Base-by-base conservation (phyloP, 2,113 vertebrate species). In the Oxyruncus cristatus region DNA sequence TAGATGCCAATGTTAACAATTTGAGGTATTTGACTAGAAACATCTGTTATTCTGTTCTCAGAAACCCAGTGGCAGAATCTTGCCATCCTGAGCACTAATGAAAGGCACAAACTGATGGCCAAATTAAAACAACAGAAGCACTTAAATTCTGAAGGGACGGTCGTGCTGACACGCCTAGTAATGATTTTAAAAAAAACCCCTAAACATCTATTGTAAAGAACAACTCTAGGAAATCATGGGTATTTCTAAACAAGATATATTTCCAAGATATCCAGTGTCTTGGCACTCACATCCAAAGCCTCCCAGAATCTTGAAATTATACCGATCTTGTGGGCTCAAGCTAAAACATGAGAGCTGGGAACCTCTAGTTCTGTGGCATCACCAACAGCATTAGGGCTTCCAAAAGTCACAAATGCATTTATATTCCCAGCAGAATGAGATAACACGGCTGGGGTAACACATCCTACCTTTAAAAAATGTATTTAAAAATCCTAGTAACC, bases 261-360 rank as follows among this genome's bases (percentile, higher is more conserved):
- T 86, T 96, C 85, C 82, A 93, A 90, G 78, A 96, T 76, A 74
- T 85, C 33, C 88, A 90, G 55, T 50, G 80, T 37, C 44, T 52
- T 85, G 76, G 88, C 50, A 46, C 35, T 90, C 72, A n/a, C 50
- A 62, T 59, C 52, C 5, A 2, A 76, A 81, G 68, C 27, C 56
- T 91, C 82, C 88, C 39, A 44, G 24, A n/a, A 50, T 65, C 79
- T 53, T 59, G 49, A 88, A 65, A 93, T 77, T 18, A 83, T 5
- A 88, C 11, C 63, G n/a, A 7, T 46, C 49, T 66, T 30, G n/a
- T 30, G 46, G 32, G 63, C 35, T 88, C 35, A 53, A 74, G 58
- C 37, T 46, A 61, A 20, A 85, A 84, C 24, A 21, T 4, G 59
- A 77, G 26, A 95, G 63, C 30, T 55, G 59, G 39, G 39, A 90